These are phyloP conservation scores for Odontomyia ornata DNA, from an alignment of 2,888 invertebrate genomes.

Conservation along the genomic window DNA sequence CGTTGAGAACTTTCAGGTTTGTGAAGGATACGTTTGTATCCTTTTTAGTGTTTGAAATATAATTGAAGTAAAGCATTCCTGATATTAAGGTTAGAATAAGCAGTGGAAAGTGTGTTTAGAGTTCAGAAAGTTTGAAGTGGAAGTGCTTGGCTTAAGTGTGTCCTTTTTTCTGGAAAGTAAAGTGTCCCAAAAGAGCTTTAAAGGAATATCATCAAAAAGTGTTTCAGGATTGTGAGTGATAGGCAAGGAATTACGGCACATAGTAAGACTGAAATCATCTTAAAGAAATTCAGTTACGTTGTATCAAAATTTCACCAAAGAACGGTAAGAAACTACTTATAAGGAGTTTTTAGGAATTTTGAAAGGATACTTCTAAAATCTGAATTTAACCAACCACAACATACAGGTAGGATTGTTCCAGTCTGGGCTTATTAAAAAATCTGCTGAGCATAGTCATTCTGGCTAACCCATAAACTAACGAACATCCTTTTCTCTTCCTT, in stretches of 20 bases:
- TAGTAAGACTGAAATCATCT: too few relatives aligned
- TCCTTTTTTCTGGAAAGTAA: too few relatives aligned
- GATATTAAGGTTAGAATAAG: neutral
- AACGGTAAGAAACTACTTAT: too few relatives aligned
- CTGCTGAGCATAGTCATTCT: neutral
- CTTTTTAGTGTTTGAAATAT: neutral
- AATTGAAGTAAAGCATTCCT: neutral
- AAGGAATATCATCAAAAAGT: too few relatives aligned
- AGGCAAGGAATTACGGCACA: too few relatives aligned
- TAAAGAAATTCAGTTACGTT: too few relatives aligned
- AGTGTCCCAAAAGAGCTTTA: too few relatives aligned
- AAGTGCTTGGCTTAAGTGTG: too few relatives aligned
- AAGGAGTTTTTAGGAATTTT: too few relatives aligned
- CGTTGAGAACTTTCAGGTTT: neutral
- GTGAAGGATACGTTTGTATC: neutral
- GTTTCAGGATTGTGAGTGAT: too few relatives aligned
- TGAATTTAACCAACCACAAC: neutral
- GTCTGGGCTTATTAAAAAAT: neutral
- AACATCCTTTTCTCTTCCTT: too few relatives aligned
- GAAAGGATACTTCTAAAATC: neutral
- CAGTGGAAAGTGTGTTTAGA: neutral
- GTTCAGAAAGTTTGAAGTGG: neutral
- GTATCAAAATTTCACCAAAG: too few relatives aligned
- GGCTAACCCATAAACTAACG: neutral
- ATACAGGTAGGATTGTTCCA: neutral